Base-by-base conservation (phyloP, 1,140 invertebrate species). In the Pseudomyrmex flavicornis region DNA sequence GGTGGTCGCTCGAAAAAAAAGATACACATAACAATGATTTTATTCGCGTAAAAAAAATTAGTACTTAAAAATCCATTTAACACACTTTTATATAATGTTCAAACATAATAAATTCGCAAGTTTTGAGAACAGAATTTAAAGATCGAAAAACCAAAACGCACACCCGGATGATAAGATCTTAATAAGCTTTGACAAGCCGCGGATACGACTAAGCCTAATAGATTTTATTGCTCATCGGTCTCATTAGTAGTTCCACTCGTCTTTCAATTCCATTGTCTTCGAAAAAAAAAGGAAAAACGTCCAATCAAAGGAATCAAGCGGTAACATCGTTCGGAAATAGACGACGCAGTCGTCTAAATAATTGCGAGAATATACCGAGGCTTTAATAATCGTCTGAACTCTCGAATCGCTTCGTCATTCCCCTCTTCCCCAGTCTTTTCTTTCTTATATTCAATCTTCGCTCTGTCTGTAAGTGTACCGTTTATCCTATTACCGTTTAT, bases 361-460 rank as follows among this genome's bases (percentile, higher is more conserved):
- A 84, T 84, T 84, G 35, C 46, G 15, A 15, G 7, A 84, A 80
- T 35, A 35, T 59, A 44, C 17, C 62, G 74, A 79, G 26, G 46
- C 9, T 79, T 80, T 46, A 84, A 76, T 76, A 83, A 83, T 7
- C 65, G 54, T 69, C 17, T 79, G 52, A 13, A 79, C 50, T 48
- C 46, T 62, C 17, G 56, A 70, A 1, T 35, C 58, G 26, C 70
- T 83, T 52, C 35, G 35, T 35, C 35, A 35, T 35, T 35, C 5
- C 35, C 35, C 5, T 0, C 35, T 7, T 35, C 0, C 4, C 0
- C 5, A 35, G 44, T n/a, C 52, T n/a, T 68, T 13, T 84, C 3
- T 26, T 26, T 50, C 22, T 61, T 35, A 7, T 50, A 12, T n/a
- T 73, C 62, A 17, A 3, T 2, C 26, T 26, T 26, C 15, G 4